Evolutionary conservation across 53 echinoderm and acorn worm species (phyloP).

Genomic region (Zoroaster sp.): DNA sequence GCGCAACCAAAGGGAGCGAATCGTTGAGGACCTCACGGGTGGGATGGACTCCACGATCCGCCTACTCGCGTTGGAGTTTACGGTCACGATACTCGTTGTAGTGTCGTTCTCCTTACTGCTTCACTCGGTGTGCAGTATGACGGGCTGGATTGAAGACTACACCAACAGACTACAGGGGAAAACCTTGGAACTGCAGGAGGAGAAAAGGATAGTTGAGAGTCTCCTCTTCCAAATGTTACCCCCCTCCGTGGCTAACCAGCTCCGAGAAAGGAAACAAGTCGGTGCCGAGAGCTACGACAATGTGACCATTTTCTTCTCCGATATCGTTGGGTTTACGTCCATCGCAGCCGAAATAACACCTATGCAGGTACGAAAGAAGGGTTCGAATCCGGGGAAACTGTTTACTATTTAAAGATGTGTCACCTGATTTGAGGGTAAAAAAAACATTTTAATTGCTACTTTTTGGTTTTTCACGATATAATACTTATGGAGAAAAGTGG

Average conservation of each 20-base stretch:
- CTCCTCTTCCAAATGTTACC: slow-evolving; percentile 67
- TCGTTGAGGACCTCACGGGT: neutral
- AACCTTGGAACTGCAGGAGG: slow-evolving; percentile 49
- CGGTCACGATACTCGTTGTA: slow-evolving; percentile 57
- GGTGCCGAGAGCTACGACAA: slow-evolving; percentile 65
- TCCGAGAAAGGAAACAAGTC: slow-evolving; percentile 49
- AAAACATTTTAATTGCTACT: too few species aligned
- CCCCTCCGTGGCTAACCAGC: slow-evolving; percentile 57
- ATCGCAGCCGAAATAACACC: slow-evolving; percentile 73
- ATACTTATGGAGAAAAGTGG: too few species aligned
- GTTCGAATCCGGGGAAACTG: neutral
- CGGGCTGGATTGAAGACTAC: slow-evolving; percentile 81
- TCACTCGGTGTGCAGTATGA: slow-evolving; percentile 60
- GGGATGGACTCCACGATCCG: neutral
- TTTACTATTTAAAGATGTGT: too few species aligned
- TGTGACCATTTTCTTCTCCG: slow-evolving; percentile 79
- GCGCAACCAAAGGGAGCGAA: neutral
- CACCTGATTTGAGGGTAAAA: too few species aligned
- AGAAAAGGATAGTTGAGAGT: slow-evolving; percentile 64
- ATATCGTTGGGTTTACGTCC: slow-evolving; percentile 75
- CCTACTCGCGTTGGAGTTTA: slow-evolving; percentile 58
- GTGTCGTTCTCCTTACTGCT: slow-evolving; percentile 61
- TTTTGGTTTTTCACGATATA: too few species aligned
- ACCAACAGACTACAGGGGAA: slow-evolving; percentile 31
- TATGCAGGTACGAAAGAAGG: slow-evolving; percentile 68